Evolutionary conservation across 2,113 vertebrate species (phyloP).

Genomic region (Takifugu bimaculatus): DNA sequence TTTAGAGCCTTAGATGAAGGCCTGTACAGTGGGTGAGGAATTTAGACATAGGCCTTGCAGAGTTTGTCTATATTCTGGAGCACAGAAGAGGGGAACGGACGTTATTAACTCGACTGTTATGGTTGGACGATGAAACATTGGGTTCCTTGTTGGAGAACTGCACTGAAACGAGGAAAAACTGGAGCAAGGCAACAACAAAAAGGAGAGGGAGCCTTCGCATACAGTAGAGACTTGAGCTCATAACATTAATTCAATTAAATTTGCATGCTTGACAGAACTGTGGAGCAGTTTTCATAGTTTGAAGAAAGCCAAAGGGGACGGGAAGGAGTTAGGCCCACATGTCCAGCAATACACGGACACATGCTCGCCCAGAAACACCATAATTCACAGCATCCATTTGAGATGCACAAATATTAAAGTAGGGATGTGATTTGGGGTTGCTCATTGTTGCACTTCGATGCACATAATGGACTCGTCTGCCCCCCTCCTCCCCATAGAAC

Average conservation of each 20-base stretch:
- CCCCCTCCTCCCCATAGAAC: conserved; percentile 16
- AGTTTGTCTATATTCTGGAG: conserved; percentile 57
- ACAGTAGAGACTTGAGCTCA: conserved; percentile 76
- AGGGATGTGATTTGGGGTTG: conserved; percentile 80
- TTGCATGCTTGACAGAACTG: conserved; percentile 82
- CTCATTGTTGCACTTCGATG: conserved; percentile 81
- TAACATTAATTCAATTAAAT: conserved; percentile 91
- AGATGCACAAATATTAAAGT: conserved; percentile 74
- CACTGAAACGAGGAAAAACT: conserved; percentile 32
- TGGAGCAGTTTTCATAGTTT: conserved; percentile 66
- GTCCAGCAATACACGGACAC: conserved; percentile 55
- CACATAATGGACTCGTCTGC: conserved; percentile 81
- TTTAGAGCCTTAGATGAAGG: conserved; percentile 61
- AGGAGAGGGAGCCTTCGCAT: conserved; percentile 75
- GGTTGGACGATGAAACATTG: conserved; percentile 66
- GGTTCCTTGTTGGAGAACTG: conserved; percentile 68
- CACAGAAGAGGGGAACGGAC: conserved; percentile 56
- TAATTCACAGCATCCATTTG: conserved; percentile 81
- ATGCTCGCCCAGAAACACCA: conserved; percentile 56
- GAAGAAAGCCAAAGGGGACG: conserved; percentile 63
- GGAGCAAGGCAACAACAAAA: conserved; percentile 32
- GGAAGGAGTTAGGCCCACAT: conserved; percentile 60
- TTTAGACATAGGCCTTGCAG: conserved; percentile 55
- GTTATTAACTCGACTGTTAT: conserved; percentile 65
- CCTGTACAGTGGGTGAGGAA: conserved; percentile 43